Percentiles rank a stretch among this genome's conserved stretches.
Conservation (phyloP, 2,888 invertebrate species). For the Lepidochrysops patricia region DNA sequence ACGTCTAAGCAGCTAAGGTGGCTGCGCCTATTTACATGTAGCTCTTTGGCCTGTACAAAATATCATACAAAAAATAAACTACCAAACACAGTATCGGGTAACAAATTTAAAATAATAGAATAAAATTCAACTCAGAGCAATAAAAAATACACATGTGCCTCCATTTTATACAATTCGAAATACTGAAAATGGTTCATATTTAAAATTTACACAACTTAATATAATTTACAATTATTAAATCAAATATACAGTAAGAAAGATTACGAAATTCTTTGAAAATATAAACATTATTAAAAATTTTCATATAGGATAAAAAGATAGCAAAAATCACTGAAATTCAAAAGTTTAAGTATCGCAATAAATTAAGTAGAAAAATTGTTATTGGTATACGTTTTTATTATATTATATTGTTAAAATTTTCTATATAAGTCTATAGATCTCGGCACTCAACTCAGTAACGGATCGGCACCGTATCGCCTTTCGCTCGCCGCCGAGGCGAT, state of each 20-base stretch:
- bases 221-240: constrained; percentile 16
- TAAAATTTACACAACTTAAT: constrained; percentile 39
- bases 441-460: too few species aligned
- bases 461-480: too few species aligned
- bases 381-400: neutral
- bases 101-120: constrained; percentile 67
- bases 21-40: constrained; percentile 68
- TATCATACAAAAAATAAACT: constrained; percentile 51
- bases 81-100: constrained; percentile 54
- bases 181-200: constrained; percentile 50
- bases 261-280: neutral
- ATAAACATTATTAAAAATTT: neutral
- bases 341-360: neutral
- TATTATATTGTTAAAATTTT: neutral
- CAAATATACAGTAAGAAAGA: constrained; percentile 1
- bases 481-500: too few species aligned
- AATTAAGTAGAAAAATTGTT: constrained; percentile 9
- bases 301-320: neutral
- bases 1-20: constrained; percentile 54
- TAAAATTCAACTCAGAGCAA: constrained; percentile 55
- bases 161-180: constrained; percentile 32
- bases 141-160: constrained; percentile 38
- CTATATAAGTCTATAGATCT: constrained; percentile 27
- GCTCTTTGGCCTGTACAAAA: constrained; percentile 72
- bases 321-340: neutral